Evolutionary conservation across 2,888 invertebrate species (phyloP), one percentile per base, ranked within the genome.

Genomic region (Lymantria monacha): DNA sequence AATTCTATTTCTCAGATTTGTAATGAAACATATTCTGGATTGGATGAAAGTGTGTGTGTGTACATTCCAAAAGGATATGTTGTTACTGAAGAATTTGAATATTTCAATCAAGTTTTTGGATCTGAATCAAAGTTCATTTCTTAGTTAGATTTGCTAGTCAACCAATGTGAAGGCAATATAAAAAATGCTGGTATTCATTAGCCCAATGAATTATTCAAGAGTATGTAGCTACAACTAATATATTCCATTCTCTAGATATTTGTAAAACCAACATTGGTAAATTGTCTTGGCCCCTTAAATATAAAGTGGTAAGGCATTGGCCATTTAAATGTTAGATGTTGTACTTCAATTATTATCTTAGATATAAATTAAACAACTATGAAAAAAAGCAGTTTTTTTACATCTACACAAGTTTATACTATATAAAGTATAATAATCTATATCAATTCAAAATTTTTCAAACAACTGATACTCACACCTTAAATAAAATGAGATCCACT

Each of bases 271-370:
- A 36, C 22, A 51, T 44, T 52, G 33, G 44, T 51, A 46, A 43
- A 49, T 55, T 46, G 44, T 52, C 52, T 64, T 65, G 64, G 64
- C 67, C 64, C 67, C 64, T 65, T 63, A 52, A 62, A 49, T 57
- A 46, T 53, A 55, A 42, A 12, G 30, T 49, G 9, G 30, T 45
- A 41, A 11, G 15, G 41, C 15, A 10, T 9, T 12, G 12, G 31
- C n/a, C 42, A 50, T 41, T 44, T 30, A 42, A 43, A 36, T 15
- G 10, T 44, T 44, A 41, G 38, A 45, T 30, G 48, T 66, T 63
- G 63, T 63, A 63, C 63, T 63, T 61, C 44, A 51, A 43, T 9
- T 22, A 22, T 30, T 43, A 9, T 30, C 30, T 12, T 31, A 43
- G n/a, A 11, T 45, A 41, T 44, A 49, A 49, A 40, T 40, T 22